Base-by-base conservation (phyloP, 2,113 vertebrate species). In the Dryoscopus gambensis region DNA sequence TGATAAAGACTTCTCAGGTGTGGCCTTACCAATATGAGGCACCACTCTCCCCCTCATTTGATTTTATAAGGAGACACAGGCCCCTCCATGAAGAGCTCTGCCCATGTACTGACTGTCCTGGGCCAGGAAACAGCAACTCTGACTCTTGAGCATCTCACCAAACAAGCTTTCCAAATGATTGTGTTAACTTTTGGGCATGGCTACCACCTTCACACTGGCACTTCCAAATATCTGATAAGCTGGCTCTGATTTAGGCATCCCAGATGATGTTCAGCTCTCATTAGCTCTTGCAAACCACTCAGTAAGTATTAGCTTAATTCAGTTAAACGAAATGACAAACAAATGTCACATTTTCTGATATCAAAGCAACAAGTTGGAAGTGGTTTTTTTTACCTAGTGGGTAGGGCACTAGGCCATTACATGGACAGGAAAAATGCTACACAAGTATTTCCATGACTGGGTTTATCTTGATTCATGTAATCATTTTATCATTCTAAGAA, bases 111-210 rank as follows among this genome's bases (percentile, higher is more conserved):
- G 30, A 14, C 23, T 46, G 14, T n/a, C 14, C 27, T 15, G 37
- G 19, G 46, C 24, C 52, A 57, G 63, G 28, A 60, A 62, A 76
- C 27, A 49, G 25, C 0, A 0, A 9, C 3, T 0, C 7, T 68
- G 56, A 31, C 23, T 52, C 49, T 18, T 7, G 28, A 35, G 18
- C 74, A 56, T 49, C 9, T 53, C 78, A 74, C 25, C 37, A 57
- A 83, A 46, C 10, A 47, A 68, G 17, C 40, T 40, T 89, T 50
- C 50, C 31, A 81, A 84, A 65, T 8, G 0, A 31, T 22, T 53
- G 13, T 9, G 5, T 17, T 18, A 42, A 49, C 13, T 62, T 69
- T 40, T 6, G 11, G 39, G 23, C 59, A 60, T 5, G 1, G 20
- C 3, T 25, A 73, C 53, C 28, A 22, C 22, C 55, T 65, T 53